These are phyloP conservation scores for Noctuana brunneofusca DNA, from an alignment of 2,888 invertebrate species.

Conservation along the genomic window DNA sequence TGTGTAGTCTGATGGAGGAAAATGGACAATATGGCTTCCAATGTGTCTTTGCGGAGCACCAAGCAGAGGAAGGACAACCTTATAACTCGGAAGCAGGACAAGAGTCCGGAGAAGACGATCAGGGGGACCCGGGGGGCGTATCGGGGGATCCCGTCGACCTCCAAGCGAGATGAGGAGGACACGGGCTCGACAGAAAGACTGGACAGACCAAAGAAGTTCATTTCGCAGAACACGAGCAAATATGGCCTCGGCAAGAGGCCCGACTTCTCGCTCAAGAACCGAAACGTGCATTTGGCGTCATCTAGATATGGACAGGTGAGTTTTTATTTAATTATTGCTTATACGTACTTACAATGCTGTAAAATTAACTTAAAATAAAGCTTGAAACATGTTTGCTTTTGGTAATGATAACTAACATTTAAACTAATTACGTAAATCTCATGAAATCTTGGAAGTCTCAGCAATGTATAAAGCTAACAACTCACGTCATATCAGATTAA, in stretches of 20 bases:
- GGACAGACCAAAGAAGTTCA: slow-evolving; percentile 79
- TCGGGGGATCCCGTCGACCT: slow-evolving; percentile 70
- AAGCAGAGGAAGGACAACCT: slow-evolving; percentile 79
- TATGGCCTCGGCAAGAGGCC: slow-evolving; percentile 77
- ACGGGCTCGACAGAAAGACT: slow-evolving; percentile 74
- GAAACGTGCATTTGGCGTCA: slow-evolving; percentile 77
- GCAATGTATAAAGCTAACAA: not conserved
- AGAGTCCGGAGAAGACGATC: slow-evolving; percentile 79
- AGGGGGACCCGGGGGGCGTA: slow-evolving; percentile 75
- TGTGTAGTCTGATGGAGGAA: slow-evolving; percentile 56
- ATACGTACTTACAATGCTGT: not conserved
- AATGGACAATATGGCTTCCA: slow-evolving; percentile 80
- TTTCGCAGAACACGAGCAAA: slow-evolving; percentile 71
- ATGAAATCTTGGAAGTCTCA: not conserved
- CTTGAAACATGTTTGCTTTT: not conserved
- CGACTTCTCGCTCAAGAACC: slow-evolving; percentile 75
- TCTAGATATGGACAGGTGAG: slow-evolving; percentile 80
- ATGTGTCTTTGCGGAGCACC: slow-evolving; percentile 66
- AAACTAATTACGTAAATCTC: no score
- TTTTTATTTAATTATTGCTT: not conserved
- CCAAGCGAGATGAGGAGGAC: slow-evolving; percentile 72
- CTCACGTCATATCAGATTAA: not conserved
- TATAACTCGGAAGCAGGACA: slow-evolving; percentile 78
- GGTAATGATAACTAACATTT: not conserved
- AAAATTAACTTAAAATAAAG: no score